phyloP scores from a whole-genome alignment of 2,797 vertebrate genomes.

The Myioborus miniatus region DNA sequence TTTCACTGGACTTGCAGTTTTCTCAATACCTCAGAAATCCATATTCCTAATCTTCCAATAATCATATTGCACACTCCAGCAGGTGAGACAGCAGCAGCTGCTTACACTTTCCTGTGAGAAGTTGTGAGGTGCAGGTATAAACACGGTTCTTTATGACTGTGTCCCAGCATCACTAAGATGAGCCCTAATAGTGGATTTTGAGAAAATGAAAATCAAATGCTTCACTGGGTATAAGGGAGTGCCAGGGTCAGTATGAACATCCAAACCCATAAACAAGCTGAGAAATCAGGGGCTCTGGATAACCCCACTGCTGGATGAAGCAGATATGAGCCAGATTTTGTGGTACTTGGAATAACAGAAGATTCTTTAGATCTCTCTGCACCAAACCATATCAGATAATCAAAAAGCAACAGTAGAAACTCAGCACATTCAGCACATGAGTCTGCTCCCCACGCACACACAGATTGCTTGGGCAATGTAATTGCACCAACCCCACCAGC shows the following conservation, averaged over 20 bases:
- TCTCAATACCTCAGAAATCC: background rate
- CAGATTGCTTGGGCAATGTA: accelerated
- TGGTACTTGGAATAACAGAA: background rate
- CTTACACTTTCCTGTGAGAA: background rate
- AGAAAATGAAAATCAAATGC: background rate
- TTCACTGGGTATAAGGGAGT: accelerated
- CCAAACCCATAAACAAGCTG: background rate
- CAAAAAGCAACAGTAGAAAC: background rate
- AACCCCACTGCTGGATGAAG: background rate
- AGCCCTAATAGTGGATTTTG: background rate
- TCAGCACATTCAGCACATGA: accelerated
- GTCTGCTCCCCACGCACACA: accelerated
- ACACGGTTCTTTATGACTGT: accelerated
- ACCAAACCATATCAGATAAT: background rate
- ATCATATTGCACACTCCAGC: background rate
- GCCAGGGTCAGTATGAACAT: background rate
- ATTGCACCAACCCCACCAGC: background rate
- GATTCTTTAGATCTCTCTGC: background rate
- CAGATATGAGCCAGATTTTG: background rate
- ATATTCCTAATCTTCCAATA: background rate
- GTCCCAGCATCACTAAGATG: background rate
- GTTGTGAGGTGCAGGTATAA: background rate
- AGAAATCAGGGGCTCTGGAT: background rate
- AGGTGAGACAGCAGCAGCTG: background rate
- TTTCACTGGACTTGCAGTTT: background rate